These are phyloP conservation scores for Mimas tiliae DNA, from an alignment of 2,888 invertebrate genomes.

Conservation along the genomic window DNA sequence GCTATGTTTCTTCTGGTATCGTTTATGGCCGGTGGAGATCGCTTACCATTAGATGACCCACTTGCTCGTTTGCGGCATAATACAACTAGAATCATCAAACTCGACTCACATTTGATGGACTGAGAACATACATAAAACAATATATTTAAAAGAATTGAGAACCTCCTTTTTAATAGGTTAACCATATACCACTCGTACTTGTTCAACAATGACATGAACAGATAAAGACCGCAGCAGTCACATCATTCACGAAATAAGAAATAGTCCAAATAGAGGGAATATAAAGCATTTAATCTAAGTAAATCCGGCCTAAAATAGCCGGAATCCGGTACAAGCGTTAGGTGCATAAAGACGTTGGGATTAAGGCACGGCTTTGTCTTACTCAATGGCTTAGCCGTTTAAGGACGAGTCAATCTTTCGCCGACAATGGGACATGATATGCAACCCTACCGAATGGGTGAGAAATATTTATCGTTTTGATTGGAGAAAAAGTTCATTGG, in stretches of 20 bases:
- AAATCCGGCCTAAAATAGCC: slow-evolving; percentile 67
- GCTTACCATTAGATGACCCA: no score
- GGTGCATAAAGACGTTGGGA: slow-evolving; percentile 59
- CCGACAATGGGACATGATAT: slow-evolving; percentile 36
- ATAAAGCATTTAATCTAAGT: slow-evolving; percentile 58
- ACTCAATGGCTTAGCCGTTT: slow-evolving; percentile 63
- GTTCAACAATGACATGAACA: background rate
- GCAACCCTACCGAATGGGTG: slow-evolving; percentile 35
- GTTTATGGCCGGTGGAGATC: no score
- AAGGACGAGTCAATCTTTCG: slow-evolving; percentile 52
- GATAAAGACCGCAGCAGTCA: slow-evolving; percentile 7
- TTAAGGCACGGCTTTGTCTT: slow-evolving; percentile 68
- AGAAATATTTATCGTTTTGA: no score
- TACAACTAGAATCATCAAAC: no score
- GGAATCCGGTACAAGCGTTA: slow-evolving; percentile 49
- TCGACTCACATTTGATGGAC: no score
- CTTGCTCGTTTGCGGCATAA: no score
- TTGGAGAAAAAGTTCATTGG: slow-evolving; percentile 19
- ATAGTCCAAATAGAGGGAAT: slow-evolving; percentile 41
- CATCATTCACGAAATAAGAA: slow-evolving; percentile 18
- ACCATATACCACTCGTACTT: background rate
- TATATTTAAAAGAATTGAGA: no score
- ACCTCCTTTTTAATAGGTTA: background rate
- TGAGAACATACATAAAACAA: no score
- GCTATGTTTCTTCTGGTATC: no score